Evolutionary conservation across 2,888 invertebrate species (phyloP).

Genomic region (Apamea anceps): DNA sequence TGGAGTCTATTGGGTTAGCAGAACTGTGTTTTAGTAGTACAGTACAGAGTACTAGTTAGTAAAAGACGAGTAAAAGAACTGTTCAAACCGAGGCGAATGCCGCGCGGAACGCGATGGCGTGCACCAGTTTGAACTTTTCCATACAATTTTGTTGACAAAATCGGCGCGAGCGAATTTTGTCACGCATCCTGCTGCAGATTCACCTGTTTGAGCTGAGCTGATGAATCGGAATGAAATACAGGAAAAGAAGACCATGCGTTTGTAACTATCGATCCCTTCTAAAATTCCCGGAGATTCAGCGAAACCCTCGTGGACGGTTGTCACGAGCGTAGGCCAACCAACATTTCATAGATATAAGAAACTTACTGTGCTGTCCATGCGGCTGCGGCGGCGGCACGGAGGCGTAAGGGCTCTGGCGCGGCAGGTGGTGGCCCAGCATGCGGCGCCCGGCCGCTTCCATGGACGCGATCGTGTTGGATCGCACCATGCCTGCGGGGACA

Average conservation of each 20-base stretch:
- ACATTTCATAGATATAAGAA: neutral
- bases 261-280: neutral
- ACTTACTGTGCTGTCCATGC: constrained; percentile 74
- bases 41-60: neutral
- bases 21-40: no score
- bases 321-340: neutral
- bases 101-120: neutral
- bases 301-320: neutral
- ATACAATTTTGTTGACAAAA: neutral
- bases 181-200: neutral
- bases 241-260: neutral
- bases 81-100: neutral
- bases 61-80: neutral
- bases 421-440: constrained; percentile 92
- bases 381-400: constrained; percentile 92
- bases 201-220: neutral
- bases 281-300: neutral
- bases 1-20: neutral
- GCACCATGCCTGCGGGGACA: constrained; percentile 90
- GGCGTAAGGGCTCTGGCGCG: constrained; percentile 93
- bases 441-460: constrained; percentile 93
- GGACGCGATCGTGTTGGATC: constrained; percentile 91
- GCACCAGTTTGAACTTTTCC: neutral
- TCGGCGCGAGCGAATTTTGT: neutral
- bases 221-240: neutral